phyloP scores from a whole-genome alignment of 1,140 invertebrate species.

The Panagrolaimus sp. region DNA sequence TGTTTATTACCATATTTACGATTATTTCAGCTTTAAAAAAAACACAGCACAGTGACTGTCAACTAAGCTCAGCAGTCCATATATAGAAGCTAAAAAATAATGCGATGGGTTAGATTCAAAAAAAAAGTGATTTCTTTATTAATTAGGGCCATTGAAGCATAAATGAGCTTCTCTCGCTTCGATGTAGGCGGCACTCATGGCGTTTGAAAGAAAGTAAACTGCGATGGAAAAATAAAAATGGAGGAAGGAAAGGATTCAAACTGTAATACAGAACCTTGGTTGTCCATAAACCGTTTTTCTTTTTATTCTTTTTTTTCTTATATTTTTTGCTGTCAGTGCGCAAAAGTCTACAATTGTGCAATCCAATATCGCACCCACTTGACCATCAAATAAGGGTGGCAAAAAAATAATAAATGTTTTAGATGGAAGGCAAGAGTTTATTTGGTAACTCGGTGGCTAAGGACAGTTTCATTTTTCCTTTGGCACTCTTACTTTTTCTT shows the following conservation, averaged over 20 bases:
- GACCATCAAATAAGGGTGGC: not conserved
- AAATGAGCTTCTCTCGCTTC: not conserved
- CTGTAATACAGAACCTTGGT: too few relatives aligned
- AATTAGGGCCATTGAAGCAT: conserved; percentile 12
- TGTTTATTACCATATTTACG: conserved; percentile 13
- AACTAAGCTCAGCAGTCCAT: not conserved
- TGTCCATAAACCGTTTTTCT: not conserved
- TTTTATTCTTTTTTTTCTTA: not conserved
- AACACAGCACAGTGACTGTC: not conserved
- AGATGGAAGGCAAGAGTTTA: conserved; percentile 5
- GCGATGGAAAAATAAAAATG: not conserved
- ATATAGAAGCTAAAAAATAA: not conserved
- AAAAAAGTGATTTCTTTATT: conserved; percentile 14
- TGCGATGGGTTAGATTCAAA: not conserved
- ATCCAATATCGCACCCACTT: conserved; percentile 16
- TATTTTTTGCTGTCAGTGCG: not conserved
- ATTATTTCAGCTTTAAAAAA: not conserved
- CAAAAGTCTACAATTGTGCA: conserved; percentile 11
- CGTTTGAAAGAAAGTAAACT: not conserved
- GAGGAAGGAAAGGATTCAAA: too few relatives aligned
- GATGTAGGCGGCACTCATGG: not conserved
- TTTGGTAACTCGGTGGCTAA: not conserved
- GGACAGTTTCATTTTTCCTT: not conserved
- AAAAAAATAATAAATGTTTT: not conserved
- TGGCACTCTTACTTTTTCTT: too few relatives aligned